Percentiles rank a stretch among this genome's conserved stretches.
phyloP scores from a whole-genome alignment of 2,888 invertebrate genomes.

The Epinotia brunnichana region DNA sequence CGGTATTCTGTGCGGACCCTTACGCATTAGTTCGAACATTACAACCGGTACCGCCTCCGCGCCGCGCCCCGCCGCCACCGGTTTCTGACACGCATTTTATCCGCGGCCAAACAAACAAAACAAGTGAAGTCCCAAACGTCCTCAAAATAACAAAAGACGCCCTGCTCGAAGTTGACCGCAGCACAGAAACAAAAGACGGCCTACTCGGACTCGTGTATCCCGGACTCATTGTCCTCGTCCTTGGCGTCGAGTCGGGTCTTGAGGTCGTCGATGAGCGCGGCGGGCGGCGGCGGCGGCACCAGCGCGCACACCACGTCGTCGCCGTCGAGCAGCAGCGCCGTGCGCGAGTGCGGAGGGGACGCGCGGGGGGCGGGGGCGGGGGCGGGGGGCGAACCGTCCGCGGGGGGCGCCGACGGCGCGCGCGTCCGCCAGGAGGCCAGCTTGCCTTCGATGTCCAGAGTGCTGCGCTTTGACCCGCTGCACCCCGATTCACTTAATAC shows the following conservation, averaged over 20 bases:
- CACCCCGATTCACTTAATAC: conserved; percentile 33
- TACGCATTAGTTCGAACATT: too few relatives aligned
- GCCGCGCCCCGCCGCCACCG: too few relatives aligned
- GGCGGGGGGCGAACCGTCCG: conserved; percentile 41
- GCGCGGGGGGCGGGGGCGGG: conserved; percentile 44
- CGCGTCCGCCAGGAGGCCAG: conserved; percentile 77
- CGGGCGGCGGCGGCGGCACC: conserved; percentile 65
- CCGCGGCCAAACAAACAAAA: too few relatives aligned
- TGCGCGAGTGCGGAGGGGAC: conserved; percentile 48
- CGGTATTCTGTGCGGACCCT: too few relatives aligned
- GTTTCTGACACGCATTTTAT: not conserved
- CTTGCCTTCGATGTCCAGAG: conserved; percentile 82
- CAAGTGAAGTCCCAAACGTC: too few relatives aligned
- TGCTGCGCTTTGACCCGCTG: conserved; percentile 80
- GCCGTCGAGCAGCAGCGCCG: conserved; percentile 66
- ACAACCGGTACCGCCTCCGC: too few relatives aligned
- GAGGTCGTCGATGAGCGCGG: conserved; percentile 75
- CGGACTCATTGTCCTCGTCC: conserved; percentile 79
- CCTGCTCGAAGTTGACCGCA: not conserved
- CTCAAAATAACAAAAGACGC: not conserved
- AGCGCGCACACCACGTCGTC: conserved; percentile 72
- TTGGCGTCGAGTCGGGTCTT: conserved; percentile 74
- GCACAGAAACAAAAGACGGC: not conserved
- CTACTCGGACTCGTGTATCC: conserved; percentile 78
- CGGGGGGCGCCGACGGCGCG: conserved; percentile 44